Conservation (phyloP, 1,140 invertebrate species). For the Bacillus rossius region DNA sequence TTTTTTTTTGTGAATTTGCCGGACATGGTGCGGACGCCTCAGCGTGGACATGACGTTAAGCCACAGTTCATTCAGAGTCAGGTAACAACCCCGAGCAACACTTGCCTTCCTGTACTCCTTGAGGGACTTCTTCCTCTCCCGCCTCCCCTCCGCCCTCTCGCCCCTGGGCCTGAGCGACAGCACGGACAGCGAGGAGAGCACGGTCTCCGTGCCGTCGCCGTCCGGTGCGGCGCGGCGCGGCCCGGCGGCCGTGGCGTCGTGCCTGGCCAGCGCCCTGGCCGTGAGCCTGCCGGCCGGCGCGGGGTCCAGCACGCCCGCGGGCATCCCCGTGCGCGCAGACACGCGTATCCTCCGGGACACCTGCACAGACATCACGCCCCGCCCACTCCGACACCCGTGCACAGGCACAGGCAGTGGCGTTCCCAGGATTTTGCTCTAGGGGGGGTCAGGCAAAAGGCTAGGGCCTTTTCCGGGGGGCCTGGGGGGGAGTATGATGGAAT, state of each 20-base stretch:
- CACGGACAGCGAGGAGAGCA: slow-evolving; percentile 60
- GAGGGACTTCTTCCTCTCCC: slow-evolving; percentile 70
- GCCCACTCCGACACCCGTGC: too few species aligned
- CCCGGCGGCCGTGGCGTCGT: slow-evolving; percentile 41
- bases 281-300: slow-evolving; percentile 56
- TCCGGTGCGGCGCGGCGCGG: slow-evolving; percentile 4
- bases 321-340: slow-evolving; percentile 64
- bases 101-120: slow-evolving; percentile 77
- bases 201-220: slow-evolving; percentile 51
- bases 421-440: too few species aligned
- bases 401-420: too few species aligned
- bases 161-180: slow-evolving; percentile 71
- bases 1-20: too few species aligned
- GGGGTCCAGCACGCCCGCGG: slow-evolving; percentile 54
- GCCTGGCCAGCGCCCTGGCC: slow-evolving; percentile 57
- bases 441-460: too few species aligned
- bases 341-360: slow-evolving; percentile 59
- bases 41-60: too few species aligned
- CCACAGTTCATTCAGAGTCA: too few species aligned
- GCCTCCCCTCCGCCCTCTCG: slow-evolving; percentile 78
- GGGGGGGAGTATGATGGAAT: too few species aligned
- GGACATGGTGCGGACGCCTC: too few species aligned
- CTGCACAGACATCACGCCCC: too few species aligned
- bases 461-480: too few species aligned
- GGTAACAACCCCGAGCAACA: too few species aligned